A percentile compares a stretch with the other conserved stretches of the same genome.
Conservation (phyloP, 1,140 invertebrate genomes). For the Drosophila varians region DNA sequence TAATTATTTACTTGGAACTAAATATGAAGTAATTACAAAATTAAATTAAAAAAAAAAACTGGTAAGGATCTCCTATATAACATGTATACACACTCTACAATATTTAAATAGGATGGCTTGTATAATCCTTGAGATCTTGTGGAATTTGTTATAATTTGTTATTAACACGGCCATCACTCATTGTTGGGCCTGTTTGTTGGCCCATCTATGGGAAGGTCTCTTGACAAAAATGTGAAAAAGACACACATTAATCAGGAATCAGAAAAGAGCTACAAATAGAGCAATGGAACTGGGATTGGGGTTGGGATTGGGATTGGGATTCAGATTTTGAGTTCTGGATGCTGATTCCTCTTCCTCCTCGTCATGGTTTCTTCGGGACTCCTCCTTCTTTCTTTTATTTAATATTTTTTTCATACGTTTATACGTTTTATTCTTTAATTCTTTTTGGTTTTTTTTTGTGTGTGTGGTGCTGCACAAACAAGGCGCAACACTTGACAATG, state of each 20-base stretch:
- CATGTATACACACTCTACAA: no score
- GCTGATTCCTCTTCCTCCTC: not conserved
- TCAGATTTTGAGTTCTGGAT: constrained; percentile 3
- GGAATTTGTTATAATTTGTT: not conserved
- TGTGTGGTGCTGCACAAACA: constrained; percentile 29
- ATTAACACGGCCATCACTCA: constrained; percentile 5
- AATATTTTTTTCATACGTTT: not conserved
- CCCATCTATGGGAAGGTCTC: constrained; percentile 14
- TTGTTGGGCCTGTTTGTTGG: constrained; percentile 23
- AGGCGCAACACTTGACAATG: constrained; percentile 76
- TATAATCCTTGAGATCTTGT: not conserved
- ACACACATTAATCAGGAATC: constrained; percentile 67
- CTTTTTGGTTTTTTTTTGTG: not conserved
- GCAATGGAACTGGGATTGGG: constrained; percentile 17
- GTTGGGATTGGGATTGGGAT: no score
- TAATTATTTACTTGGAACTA: no score
- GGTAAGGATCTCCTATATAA: no score
- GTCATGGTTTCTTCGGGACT: not conserved
- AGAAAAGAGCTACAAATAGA: constrained; percentile 65
- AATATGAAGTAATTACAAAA: no score
- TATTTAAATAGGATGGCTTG: no score
- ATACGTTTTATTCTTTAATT: not conserved
- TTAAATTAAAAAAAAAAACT: no score
- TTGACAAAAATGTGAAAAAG: not conserved
- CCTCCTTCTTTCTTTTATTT: not conserved